Conservation (phyloP, 2,797 vertebrate species). For the Ciconia nigra region DNA sequence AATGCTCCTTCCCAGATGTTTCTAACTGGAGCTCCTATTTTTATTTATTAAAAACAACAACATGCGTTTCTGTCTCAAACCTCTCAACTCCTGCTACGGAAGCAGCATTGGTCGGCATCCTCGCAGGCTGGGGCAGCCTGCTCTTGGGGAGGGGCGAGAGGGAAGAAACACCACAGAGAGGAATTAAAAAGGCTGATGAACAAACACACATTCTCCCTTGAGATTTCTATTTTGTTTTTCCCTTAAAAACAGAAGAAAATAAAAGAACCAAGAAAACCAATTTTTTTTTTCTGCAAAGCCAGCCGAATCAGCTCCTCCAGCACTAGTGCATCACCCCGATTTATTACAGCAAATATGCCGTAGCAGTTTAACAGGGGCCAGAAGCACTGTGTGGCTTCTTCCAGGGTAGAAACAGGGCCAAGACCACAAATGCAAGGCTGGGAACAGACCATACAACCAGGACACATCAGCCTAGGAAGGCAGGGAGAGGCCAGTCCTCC, state of each 20-base stretch:
- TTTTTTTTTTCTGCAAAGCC: not conserved
- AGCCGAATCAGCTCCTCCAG: conserved; percentile 16
- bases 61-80: conserved; percentile 5
- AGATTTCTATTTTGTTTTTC: conserved; percentile 6
- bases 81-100: conserved; percentile 36
- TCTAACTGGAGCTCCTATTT: not conserved
- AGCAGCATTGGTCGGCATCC: conserved; percentile 45
- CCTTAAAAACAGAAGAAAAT: not conserved
- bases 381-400: conserved; percentile 3
- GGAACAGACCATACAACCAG: conserved; percentile 4
- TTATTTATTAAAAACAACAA: not conserved
- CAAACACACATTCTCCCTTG: conserved; percentile 5
- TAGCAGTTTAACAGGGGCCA: not conserved
- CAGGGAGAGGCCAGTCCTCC: not conserved
- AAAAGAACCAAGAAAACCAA: not conserved
- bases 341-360: conserved; percentile 46
- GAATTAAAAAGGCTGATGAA: conserved; percentile 47
- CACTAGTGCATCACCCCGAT: not conserved
- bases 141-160: not conserved
- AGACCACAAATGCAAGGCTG: conserved; percentile 12
- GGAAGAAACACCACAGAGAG: conserved; percentile 21
- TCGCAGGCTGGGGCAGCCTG: conserved; percentile 3
- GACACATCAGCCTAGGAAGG: not conserved
- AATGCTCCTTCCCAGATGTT: conserved; percentile 17
- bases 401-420: not conserved